Base-by-base conservation (phyloP, 2,797 vertebrate species). In the Jordanella pulchra region DNA sequence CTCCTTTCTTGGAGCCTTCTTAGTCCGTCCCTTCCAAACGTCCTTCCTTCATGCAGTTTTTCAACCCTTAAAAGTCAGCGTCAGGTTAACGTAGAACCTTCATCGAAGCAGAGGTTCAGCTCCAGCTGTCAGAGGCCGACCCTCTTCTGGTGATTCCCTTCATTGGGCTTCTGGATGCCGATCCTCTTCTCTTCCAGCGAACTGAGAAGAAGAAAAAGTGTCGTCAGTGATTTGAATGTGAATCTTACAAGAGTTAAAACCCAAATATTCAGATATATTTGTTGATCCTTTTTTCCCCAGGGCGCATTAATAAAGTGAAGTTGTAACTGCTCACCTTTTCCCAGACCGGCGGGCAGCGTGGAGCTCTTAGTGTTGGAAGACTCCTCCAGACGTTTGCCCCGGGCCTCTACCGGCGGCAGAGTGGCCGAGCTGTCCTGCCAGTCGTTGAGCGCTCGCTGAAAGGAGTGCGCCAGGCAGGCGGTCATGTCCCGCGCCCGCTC, bases 401-500 rank as follows among this genome's bases (percentile, higher is more conserved):
- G 84, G 2, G 1, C 73, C 1, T 91, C 92, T 0, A 76, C 81
- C 0, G 79, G 48, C 21, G 71, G 30, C 54, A 92, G 79, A 1
- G 90, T 89, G 76, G 90, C 85, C 4, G 89, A 80, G 23, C 88
- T 90, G 4, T 92, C 90, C 79, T 92, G 95, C 93, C 88, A 93
- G 86, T 95, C 94, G 12, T 89, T 94, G 65, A 95, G 87, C 15
- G 95, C 95, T 61, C 75, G 86, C 88, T 96, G 93, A 85, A 96
- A 96, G 14, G 95, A 95, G 17, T 65, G 85, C 0, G 94, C 95
- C 86, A 96, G 85, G 13, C 95, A 96, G 0, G 92, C 87, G 0
- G 94, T 95, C 93, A 96, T 94, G 89, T 95, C 95, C 0, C 86
- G 89, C 0, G 94, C 94, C 55, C 94, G 84, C 88, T 96, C 94